A percentile compares a stretch with the other conserved stretches of the same genome.
Conservation (phyloP, 1,140 invertebrate genomes). For the Cyrtorhinus lividipennis region DNA sequence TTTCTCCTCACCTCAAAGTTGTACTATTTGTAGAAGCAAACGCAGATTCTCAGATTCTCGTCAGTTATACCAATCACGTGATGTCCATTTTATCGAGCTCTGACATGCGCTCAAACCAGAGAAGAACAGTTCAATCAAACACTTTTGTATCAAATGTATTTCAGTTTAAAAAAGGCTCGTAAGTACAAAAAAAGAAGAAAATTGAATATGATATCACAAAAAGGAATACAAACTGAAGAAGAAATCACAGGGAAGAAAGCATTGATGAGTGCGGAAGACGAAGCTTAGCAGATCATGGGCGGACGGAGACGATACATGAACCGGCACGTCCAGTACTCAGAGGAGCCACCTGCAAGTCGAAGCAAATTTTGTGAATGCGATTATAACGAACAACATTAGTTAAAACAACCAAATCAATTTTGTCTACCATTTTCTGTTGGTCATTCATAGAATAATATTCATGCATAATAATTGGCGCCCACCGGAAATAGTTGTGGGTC, state of each 20-base stretch:
- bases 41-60: too few species aligned
- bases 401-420: not conserved
- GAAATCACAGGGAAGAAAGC: not conserved
- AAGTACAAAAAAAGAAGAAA: not conserved
- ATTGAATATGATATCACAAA: too few species aligned
- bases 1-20: too few species aligned
- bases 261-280: not conserved
- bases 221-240: not conserved
- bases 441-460: not conserved
- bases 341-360: conserved; percentile 41
- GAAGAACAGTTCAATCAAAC: too few species aligned
- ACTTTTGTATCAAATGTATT: not conserved
- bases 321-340: conserved; percentile 67
- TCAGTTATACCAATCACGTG: too few species aligned
- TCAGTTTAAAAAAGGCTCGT: not conserved
- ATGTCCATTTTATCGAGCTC: too few species aligned
- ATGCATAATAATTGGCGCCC: not conserved
- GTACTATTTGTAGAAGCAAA: too few species aligned
- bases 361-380: not conserved
- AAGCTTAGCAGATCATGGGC: conserved; percentile 2
- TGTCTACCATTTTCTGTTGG: not conserved
- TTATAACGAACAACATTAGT: not conserved
- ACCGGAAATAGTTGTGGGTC: too few species aligned
- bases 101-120: too few species aligned
- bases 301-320: conserved; percentile 62